phyloP scores from a whole-genome alignment of 1,140 invertebrate genomes.

The Drosophila simulans region DNA sequence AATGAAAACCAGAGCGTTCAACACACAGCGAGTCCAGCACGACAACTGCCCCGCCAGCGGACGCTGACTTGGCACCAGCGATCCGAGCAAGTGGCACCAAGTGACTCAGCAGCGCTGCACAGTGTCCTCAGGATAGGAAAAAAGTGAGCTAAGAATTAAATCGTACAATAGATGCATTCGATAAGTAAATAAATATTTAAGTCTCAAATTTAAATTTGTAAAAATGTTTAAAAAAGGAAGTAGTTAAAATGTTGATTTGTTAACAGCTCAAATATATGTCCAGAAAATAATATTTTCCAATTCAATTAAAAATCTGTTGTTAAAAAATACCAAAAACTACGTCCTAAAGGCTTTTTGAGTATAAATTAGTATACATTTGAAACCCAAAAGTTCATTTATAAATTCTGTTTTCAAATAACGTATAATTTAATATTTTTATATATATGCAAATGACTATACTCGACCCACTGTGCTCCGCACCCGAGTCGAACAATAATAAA shows the following conservation, averaged over 20 bases:
- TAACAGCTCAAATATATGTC: too few relatives aligned
- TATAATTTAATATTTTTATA: too few relatives aligned
- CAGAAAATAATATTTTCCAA: too few relatives aligned
- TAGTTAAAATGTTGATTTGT: neutral
- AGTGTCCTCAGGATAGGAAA: constrained; percentile 23
- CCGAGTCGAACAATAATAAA: constrained; percentile 35
- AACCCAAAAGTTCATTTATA: too few relatives aligned
- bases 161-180: neutral
- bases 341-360: too few relatives aligned
- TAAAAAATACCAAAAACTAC: too few relatives aligned
- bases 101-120: constrained; percentile 63
- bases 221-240: too few relatives aligned
- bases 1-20: constrained; percentile 64
- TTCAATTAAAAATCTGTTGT: too few relatives aligned
- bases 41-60: constrained; percentile 66
- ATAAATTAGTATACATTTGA: too few relatives aligned
- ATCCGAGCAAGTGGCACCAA: constrained; percentile 47
- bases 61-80: constrained; percentile 20
- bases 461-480: constrained; percentile 32
- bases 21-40: constrained; percentile 71
- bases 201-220: too few relatives aligned
- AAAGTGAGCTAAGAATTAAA: neutral
- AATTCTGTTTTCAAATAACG: too few relatives aligned
- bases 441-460: too few relatives aligned
- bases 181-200: neutral